Base-by-base conservation (phyloP, 2,888 invertebrate species). In the Drosophila borborema region DNA sequence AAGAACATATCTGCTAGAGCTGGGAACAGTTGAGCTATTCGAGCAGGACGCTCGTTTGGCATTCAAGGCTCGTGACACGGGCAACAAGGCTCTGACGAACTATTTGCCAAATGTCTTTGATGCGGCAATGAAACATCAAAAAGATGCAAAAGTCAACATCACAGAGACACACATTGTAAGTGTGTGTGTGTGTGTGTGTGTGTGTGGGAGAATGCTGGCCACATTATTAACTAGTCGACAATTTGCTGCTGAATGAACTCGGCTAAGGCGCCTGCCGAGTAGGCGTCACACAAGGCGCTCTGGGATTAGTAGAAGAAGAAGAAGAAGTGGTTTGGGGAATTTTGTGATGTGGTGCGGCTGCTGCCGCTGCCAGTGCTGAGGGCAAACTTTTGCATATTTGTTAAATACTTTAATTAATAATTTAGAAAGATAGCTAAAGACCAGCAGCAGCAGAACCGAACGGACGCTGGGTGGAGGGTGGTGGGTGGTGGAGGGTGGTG, bases 371-470 rank as follows among this genome's bases (percentile, higher is more conserved):
- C 63, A 67, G 54, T 58, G 74, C 72, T 58, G 63, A 71, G 69
- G 86, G 78, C 74, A 81, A 86, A 82, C 84, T 89, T 87, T 81
- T 82, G 82, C 90, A 90, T 88, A 86, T 91, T 91, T 90, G 77
- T 80, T 83, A 91, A 89, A 90, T 92, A 91, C 86, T 90, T 92
- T 91, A 92, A 91, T 91, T 91, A 92, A 91, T 91, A 91, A 91
- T 91, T 91, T 87, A 91, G 90, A 81, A 80, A 72, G 77, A 77
- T 63, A 67, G 72, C 64, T 54, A 23, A 38, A 43, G 51, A 46
- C 36, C 34, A 23, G 20, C 40, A 41, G 20, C 40, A 41, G n/a
- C 20, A 36, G n/a, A 8, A n/a, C n/a, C 10, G n/a, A 9, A 4
- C 40, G 36, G 14, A 28, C 14, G 36, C 38, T 9, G 31, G 8